phyloP scores from a whole-genome alignment of 1,140 invertebrate species.

The Lasaia peninsularis region DNA sequence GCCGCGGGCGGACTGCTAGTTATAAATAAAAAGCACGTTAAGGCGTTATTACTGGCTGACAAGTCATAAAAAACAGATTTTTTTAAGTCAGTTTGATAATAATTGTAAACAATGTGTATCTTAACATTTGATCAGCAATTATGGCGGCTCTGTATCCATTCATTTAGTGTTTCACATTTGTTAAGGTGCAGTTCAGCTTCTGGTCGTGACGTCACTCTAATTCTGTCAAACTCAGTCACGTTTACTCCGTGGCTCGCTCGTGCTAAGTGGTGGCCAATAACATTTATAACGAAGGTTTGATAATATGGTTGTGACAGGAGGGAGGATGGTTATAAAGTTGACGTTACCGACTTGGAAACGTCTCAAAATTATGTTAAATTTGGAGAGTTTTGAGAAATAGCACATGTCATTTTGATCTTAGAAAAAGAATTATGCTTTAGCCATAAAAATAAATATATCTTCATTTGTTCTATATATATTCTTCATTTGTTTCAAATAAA shows the following conservation, averaged over 20 bases:
- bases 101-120: background rate
- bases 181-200: constrained; percentile 1
- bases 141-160: background rate
- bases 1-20: too few relatives aligned
- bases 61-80: too few relatives aligned
- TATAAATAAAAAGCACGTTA: too few relatives aligned
- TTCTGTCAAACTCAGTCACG: constrained; percentile 11
- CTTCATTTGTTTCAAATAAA: too few relatives aligned
- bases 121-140: constrained; percentile 2
- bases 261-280: constrained; percentile 3
- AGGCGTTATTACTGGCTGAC: too few relatives aligned
- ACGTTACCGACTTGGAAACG: too few relatives aligned
- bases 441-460: too few relatives aligned
- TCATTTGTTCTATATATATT: too few relatives aligned
- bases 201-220: constrained; percentile 11
- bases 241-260: background rate
- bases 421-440: too few relatives aligned
- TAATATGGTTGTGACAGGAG: constrained; percentile 6
- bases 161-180: constrained; percentile 1
- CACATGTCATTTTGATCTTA: too few relatives aligned
- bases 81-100: background rate
- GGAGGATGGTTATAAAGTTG: background rate
- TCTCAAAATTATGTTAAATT: too few relatives aligned
- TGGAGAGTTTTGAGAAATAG: too few relatives aligned
- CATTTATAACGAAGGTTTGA: background rate